Evolutionary conservation across 2,797 vertebrate genomes (phyloP), one percentile per base, ranked within the genome.

Genomic region (Pseudochirops corinnae): DNA sequence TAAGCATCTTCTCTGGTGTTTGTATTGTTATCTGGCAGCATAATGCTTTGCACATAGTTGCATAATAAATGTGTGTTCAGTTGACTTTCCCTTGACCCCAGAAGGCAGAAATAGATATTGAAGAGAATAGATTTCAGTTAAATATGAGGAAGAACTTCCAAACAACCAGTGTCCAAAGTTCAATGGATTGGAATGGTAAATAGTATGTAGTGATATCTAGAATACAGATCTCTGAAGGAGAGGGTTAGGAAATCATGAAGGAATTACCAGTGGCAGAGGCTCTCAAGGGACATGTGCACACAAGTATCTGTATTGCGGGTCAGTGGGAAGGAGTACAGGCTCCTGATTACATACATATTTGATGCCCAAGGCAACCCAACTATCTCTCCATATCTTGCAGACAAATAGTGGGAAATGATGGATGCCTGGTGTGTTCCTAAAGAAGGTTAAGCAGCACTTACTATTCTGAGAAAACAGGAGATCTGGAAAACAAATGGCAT

Each of bases 281-380:
- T 55, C 39, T n/a, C 52, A 91, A 46, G 90, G 90, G 74, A 39
- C 55, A 21, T 39, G 55, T 56, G 91, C 21, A 87, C 24, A 87
- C 74, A 87, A 46, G 21, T 46, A 52, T 91, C 53, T 55, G 90
- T 56, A 16, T 11, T 33, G n/a, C 0, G 21, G 55, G 91, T 53
- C 91, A 91, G n/a, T n/a, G 55, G 39, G 33, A 91, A 26, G 33
- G 55, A 91, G 33, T 39, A 56, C 0, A 7, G 52, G 52, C 82
- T 4, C 87, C 24, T 0, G 56, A 14, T 7, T 0, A 50, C 1
- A 12, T 0, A 50, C 1, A 12, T 91, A 2, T 1, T 3, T 1
- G 31, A 55, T 1, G 91, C 93, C 67, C 5, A 46, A 14, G 24
- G 93, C 0, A 29, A 67, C 93, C 67, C 4, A 39, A 10, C 18